phyloP scores from a whole-genome alignment of 2,113 vertebrate species.

The zebrafish (Danio rerio) region DNA sequence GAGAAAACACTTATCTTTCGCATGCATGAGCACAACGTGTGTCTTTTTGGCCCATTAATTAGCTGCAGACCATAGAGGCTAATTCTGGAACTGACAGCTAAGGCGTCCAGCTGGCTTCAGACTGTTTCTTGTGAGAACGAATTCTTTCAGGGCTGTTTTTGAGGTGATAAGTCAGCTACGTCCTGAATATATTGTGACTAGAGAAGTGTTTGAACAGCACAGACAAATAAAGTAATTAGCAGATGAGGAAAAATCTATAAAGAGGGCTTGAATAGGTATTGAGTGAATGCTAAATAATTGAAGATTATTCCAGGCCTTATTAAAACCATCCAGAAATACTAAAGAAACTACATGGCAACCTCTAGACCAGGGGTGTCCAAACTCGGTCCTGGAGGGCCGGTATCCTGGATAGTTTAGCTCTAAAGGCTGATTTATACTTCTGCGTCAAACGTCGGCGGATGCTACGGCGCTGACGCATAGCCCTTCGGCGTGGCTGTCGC shows the following conservation, averaged over 20 bases:
- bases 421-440: too few species aligned
- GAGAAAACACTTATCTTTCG: background rate
- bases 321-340: too few species aligned
- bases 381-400: too few species aligned
- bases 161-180: constrained; percentile 13
- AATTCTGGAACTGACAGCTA: background rate
- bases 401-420: too few species aligned
- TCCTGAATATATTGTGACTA: background rate
- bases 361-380: too few species aligned
- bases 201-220: background rate
- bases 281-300: background rate
- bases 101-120: background rate
- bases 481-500: too few species aligned
- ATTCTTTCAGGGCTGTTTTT: background rate
- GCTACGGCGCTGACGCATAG: too few species aligned
- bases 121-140: background rate
- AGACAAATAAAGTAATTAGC: constrained; percentile 11
- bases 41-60: background rate
- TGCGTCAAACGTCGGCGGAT: too few species aligned
- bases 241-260: background rate
- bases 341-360: too few species aligned
- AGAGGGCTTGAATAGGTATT: background rate
- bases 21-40: background rate
- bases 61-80: background rate
- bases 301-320: background rate